A percentile compares a stretch with the other conserved stretches of the same genome.
Evolutionary conservation across 2,888 invertebrate genomes (phyloP).

Genomic region (Digitonthophagus gazella): DNA sequence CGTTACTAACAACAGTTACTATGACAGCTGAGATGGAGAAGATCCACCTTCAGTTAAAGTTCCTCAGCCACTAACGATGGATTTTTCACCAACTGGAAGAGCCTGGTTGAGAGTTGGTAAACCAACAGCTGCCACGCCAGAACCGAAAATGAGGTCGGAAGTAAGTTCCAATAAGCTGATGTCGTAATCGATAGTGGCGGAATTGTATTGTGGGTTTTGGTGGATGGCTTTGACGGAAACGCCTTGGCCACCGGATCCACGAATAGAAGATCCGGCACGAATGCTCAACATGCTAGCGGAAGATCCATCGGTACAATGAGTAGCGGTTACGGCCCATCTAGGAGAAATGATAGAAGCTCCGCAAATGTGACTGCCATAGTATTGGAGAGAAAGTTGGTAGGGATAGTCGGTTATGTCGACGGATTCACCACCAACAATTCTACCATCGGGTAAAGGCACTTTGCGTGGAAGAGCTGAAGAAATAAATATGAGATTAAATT

Average conservation of each 20-base stretch:
- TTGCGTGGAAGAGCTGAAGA: not conserved
- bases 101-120: conserved; percentile 21
- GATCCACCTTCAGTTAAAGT: conserved; percentile 3
- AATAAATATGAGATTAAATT: not conserved
- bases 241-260: conserved; percentile 26
- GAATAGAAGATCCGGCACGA: conserved; percentile 28
- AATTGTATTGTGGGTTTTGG: conserved; percentile 37
- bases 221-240: conserved; percentile 29
- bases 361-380: too few relatives aligned
- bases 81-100: conserved; percentile 20
- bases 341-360: too few relatives aligned
- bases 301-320: conserved; percentile 12
- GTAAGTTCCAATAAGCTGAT: conserved; percentile 42
- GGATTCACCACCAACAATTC: conserved; percentile 24
- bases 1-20: conserved; percentile 38
- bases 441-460: conserved; percentile 18
- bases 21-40: conserved; percentile 34
- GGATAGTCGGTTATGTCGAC: conserved; percentile 9
- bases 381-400: too few relatives aligned
- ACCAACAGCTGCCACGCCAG: conserved; percentile 14
- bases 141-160: conserved; percentile 7
- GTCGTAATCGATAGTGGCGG: conserved; percentile 40
- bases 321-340: too few relatives aligned
- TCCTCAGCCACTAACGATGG: conserved; percentile 31
- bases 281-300: conserved; percentile 11